Evolutionary conservation across 2,113 vertebrate genomes (phyloP), one percentile per base, ranked within the genome.

Genomic region (Myotis brandtii): DNA sequence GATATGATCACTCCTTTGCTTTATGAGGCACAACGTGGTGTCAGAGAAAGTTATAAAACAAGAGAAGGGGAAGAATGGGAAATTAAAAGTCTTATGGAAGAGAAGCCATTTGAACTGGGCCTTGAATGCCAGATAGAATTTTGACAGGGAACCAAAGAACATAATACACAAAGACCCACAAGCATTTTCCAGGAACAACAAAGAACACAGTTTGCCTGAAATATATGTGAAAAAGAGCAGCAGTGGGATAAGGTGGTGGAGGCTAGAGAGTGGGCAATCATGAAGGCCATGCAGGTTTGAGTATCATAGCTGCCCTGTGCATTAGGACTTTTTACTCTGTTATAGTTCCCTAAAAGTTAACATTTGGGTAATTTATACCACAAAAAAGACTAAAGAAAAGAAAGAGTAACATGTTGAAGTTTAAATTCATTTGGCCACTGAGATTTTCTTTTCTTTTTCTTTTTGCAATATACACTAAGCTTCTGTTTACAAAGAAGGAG

Each of bases 261-360:
- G 43, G 46, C n/a, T 27, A 10, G 23, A 6, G 0, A 9, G 13
- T 1, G 43, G 37, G 56, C 2, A 0, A 21, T 23, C 18, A 37
- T 0, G 25, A 69, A 54, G 6, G 16, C 30, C 25, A 9, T 5
- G 56, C 5, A 3, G 21, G 21, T 30, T 2, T 23, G 66, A 37
- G 67, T 21, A n/a, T 30, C 46, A 27, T 6, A 48, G 34, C 76
- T 34, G 12, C 14, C 6, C 20, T 13, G 30, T 6, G 23, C 25
- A 34, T 21, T 27, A 34, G 34, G 56, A 72, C 9, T 40, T 73
- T 48, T n/a, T 37, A 85, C 34, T 77, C 30, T 84, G 64, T 62
- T 25, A 23, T 3, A 27, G 86, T 92, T 95, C 75, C 81, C 76
- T 93, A 56, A 56, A 70, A 91, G 30, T 46, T 66, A 76, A 70